Evolutionary conservation across 2,113 vertebrate species (phyloP).

Genomic region (Hyperopisus bebe): DNA sequence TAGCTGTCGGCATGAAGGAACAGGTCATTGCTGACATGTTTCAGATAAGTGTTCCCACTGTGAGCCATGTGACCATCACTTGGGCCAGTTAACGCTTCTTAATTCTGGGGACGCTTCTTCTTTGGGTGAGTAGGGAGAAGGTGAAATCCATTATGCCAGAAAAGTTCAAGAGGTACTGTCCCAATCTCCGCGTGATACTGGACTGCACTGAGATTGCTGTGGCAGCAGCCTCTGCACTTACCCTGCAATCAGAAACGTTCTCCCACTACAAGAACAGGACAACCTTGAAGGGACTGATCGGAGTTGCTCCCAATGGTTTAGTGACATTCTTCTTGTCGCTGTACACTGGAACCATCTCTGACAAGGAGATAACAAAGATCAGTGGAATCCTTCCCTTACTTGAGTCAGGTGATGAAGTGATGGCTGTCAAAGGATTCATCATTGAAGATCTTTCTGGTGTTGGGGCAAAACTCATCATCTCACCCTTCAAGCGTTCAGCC

Average conservation of each 20-base stretch:
- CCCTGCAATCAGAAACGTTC: neutral
- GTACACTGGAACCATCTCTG: neutral
- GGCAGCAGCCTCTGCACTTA: neutral
- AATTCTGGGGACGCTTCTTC: no score
- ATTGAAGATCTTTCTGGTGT: neutral
- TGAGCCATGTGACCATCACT: no score
- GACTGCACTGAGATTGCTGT: neutral
- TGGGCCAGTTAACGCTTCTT: no score
- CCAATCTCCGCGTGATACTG: no score
- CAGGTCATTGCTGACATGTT: no score
- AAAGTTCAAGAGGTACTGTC: no score
- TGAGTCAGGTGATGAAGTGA: neutral
- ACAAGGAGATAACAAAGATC: neutral
- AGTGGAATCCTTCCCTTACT: neutral
- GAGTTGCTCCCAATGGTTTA: neutral
- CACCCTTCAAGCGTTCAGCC: neutral
- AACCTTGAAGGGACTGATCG: neutral
- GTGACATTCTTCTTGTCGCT: neutral
- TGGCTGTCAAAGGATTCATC: neutral
- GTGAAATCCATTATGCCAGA: neutral
- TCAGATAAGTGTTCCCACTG: no score
- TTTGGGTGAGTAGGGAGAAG: no score
- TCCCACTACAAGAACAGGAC: neutral
- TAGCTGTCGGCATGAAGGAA: no score
- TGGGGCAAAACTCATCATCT: neutral